Evolutionary conservation across 2,888 invertebrate genomes (phyloP).

Genomic region (Caenorhabditis sinica): DNA sequence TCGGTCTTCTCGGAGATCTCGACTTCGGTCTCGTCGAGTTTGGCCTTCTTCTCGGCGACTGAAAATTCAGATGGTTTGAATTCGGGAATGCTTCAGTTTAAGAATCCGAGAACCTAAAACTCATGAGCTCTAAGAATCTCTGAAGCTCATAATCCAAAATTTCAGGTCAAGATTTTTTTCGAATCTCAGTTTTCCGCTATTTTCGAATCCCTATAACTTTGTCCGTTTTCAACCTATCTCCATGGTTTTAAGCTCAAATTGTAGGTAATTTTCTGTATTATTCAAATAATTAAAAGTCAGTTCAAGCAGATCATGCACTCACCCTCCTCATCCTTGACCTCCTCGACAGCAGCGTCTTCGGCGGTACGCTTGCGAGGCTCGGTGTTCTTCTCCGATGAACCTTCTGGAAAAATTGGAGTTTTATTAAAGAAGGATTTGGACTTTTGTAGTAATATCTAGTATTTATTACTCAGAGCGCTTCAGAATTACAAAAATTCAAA

Average conservation of each 20-base stretch:
- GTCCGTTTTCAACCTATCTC: too few species aligned
- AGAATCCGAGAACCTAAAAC: too few species aligned
- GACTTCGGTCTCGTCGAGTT: constrained; percentile 17
- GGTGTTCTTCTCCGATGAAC: constrained; percentile 37
- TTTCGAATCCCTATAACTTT: too few species aligned
- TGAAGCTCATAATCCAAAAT: too few species aligned
- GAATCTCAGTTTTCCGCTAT: too few species aligned
- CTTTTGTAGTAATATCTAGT: not conserved
- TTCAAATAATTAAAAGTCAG: too few species aligned
- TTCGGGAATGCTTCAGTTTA: not conserved
- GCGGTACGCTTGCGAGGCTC: constrained; percentile 45
- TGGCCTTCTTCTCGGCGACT: constrained; percentile 21
- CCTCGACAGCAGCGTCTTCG: not conserved
- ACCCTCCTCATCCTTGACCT: constrained; percentile 11
- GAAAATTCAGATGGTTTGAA: not conserved
- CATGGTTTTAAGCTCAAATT: too few species aligned
- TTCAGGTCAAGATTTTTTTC: too few species aligned
- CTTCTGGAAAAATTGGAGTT: constrained; percentile 18
- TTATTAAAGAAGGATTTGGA: too few species aligned
- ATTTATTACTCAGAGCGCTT: too few species aligned
- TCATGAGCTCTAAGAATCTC: too few species aligned
- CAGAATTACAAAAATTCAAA: not conserved
- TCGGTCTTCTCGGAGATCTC: constrained; percentile 33
- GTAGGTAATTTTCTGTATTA: not conserved
- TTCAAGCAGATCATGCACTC: not conserved